phyloP scores from a whole-genome alignment of 2,888 invertebrate species.

The Troilus luridus region DNA sequence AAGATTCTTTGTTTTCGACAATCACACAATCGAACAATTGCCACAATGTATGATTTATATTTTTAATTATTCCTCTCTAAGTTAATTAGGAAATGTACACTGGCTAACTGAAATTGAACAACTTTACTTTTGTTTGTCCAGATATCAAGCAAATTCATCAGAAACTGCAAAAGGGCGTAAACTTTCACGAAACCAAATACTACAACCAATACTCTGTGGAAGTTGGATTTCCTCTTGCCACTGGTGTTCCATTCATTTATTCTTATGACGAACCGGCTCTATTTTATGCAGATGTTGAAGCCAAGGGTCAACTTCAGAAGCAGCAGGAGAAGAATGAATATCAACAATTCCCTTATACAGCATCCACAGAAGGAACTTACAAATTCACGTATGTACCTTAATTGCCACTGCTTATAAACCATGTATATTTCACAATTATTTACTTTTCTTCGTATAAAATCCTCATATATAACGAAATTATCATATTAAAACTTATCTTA shows the following conservation, averaged over 20 bases:
- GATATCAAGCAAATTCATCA: constrained; percentile 66
- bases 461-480: background rate
- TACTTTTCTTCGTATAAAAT: background rate
- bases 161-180: constrained; percentile 70
- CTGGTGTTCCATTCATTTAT: constrained; percentile 80
- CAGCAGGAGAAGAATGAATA: constrained; percentile 61
- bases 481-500: background rate
- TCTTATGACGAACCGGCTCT: constrained; percentile 75
- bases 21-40: constrained; percentile 72
- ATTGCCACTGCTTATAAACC: background rate
- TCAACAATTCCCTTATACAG: constrained; percentile 27
- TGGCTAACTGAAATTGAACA: background rate
- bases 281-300: constrained; percentile 72
- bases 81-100: background rate
- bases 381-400: constrained; percentile 69
- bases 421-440: background rate
- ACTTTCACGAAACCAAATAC: constrained; percentile 76
- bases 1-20: constrained; percentile 73
- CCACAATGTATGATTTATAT: constrained; percentile 70
- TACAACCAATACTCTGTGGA: constrained; percentile 74
- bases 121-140: constrained; percentile 61
- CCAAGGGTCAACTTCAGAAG: constrained; percentile 63
- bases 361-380: constrained; percentile 70
- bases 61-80: background rate
- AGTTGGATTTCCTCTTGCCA: constrained; percentile 79